These are phyloP conservation scores for Planococcus citri DNA, from an alignment of 1,140 invertebrate genomes.

Conservation along the genomic window DNA sequence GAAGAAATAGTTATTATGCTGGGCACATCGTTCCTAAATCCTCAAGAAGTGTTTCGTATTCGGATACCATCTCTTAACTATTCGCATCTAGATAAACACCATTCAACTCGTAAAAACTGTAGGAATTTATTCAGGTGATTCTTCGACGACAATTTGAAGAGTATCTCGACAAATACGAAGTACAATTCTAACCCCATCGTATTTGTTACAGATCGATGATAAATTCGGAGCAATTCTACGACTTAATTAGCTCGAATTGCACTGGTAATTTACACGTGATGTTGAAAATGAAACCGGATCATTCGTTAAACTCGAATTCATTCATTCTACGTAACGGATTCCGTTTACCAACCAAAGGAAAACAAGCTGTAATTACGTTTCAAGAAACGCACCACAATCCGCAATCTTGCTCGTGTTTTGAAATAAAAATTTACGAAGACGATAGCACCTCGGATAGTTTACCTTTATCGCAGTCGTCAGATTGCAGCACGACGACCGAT, in stretches of 20 bases:
- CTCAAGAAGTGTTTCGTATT: slow-evolving; percentile 22
- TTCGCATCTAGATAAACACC: slow-evolving; percentile 18
- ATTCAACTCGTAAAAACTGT: slow-evolving; percentile 20
- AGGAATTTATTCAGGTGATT: slow-evolving; percentile 23
- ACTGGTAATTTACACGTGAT: neutral
- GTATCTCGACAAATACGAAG: too few relatives aligned
- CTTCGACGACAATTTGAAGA: too few relatives aligned
- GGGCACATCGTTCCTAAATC: slow-evolving; percentile 22
- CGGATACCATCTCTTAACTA: slow-evolving; percentile 22
- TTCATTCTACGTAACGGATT: neutral
- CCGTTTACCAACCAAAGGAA: neutral
- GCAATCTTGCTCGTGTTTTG: neutral
- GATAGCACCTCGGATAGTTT: neutral
- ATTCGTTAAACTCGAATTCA: neutral
- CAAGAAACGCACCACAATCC: neutral
- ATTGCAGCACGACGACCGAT: neutral
- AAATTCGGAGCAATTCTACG: neutral
- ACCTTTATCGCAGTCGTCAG: neutral
- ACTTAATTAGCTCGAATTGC: neutral
- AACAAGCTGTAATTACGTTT: neutral
- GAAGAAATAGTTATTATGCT: slow-evolving; percentile 21
- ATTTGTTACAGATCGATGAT: slow-evolving; percentile 1
- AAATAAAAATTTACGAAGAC: neutral
- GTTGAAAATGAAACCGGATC: slow-evolving; percentile 1
- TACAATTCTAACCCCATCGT: too few relatives aligned